These are phyloP conservation scores for Eumerus sabulonum DNA, from an alignment of 2,888 invertebrate species.

Conservation along the genomic window DNA sequence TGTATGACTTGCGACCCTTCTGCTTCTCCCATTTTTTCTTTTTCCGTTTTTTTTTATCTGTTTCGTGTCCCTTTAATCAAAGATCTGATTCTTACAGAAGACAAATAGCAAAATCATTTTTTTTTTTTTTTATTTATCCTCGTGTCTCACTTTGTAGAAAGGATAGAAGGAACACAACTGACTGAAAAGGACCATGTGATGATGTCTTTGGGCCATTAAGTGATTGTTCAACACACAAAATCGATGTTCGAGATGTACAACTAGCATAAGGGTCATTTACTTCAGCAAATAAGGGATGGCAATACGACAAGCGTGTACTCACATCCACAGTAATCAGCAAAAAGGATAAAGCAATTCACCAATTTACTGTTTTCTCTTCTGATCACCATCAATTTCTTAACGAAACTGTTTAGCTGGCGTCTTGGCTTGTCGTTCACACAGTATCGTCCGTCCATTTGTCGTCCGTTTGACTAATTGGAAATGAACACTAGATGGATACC, in stretches of 20 bases:
- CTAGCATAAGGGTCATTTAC: conserved; percentile 67
- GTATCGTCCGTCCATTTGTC: conserved; percentile 62
- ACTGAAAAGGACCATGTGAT: conserved; percentile 12
- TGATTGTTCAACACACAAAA: conserved; percentile 60
- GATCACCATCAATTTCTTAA: conserved; percentile 67
- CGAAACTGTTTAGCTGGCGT: conserved; percentile 64
- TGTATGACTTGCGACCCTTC: no score
- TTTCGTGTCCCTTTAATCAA: conserved; percentile 9
- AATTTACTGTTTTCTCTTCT: conserved; percentile 23
- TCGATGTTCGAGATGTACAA: conserved; percentile 18
- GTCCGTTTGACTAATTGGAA: conserved; percentile 66
- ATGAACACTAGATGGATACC: conserved; percentile 59
- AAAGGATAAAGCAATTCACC: conserved; percentile 65
- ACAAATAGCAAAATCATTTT: conserved; percentile 13
- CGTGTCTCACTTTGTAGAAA: neutral
- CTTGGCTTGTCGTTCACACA: conserved; percentile 63
- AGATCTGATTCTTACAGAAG: conserved; percentile 13
- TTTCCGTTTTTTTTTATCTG: no score
- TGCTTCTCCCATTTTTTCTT: no score
- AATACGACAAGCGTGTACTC: conserved; percentile 15
- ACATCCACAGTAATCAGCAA: conserved; percentile 55
- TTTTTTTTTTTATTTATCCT: conserved; percentile 1
- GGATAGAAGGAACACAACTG: no score
- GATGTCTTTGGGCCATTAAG: conserved; percentile 44
- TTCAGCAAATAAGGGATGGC: conserved; percentile 66